Conservation (phyloP, 1,140 invertebrate genomes). For the Eciton burchellii region DNA sequence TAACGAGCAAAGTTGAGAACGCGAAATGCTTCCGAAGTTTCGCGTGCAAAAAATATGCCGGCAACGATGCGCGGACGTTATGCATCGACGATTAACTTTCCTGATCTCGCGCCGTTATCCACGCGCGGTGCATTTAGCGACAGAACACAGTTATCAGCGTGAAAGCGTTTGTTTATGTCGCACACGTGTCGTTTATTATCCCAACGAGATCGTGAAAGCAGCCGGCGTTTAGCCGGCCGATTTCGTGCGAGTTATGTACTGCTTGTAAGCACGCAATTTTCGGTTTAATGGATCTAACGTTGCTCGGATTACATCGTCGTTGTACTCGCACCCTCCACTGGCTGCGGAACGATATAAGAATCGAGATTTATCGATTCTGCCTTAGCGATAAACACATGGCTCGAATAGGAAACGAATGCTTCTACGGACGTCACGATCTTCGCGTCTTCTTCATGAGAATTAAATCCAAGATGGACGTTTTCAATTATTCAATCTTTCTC, state of each 20-base stretch:
- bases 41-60: conserved; percentile 16
- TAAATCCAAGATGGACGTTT: too few relatives aligned
- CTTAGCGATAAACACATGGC: background rate
- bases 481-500: too few relatives aligned
- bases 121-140: background rate
- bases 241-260: conserved; percentile 31
- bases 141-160: conserved; percentile 6
- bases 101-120: conserved; percentile 3
- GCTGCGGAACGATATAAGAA: background rate
- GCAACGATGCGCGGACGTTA: conserved; percentile 8
- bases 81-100: conserved; percentile 56
- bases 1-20: conserved; percentile 42
- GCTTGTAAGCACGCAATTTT: conserved; percentile 44
- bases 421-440: too few relatives aligned
- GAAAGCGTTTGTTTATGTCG: conserved; percentile 36
- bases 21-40: conserved; percentile 31
- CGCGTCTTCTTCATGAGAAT: too few relatives aligned
- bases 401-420: too few relatives aligned
- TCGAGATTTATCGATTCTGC: background rate
- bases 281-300: conserved; percentile 28
- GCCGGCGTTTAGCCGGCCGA: conserved; percentile 31
- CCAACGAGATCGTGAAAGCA: conserved; percentile 7
- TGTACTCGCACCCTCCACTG: background rate
- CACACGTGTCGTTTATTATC: conserved; percentile 31
- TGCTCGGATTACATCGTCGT: background rate